phyloP scores from a whole-genome alignment of 1,140 invertebrate species.

The Leptopilina clavipes region DNA sequence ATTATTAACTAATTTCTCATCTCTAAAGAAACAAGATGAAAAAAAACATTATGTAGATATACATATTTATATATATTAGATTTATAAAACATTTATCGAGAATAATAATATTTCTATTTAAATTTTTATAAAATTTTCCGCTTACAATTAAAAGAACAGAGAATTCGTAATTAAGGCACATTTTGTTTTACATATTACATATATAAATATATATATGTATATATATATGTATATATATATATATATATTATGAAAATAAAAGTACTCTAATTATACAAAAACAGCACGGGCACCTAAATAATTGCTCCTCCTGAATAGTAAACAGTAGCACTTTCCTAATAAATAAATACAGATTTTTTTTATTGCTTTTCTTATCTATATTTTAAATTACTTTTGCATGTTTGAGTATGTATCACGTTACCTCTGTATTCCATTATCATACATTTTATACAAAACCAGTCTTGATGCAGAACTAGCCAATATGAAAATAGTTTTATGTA shows the following conservation, averaged over 20 bases:
- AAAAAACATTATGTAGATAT: not conserved
- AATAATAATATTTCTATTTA: not conserved
- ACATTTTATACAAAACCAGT: constrained; percentile 31
- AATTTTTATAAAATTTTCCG: not conserved
- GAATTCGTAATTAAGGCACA: not conserved
- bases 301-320: not conserved
- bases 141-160: not conserved
- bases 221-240: not conserved
- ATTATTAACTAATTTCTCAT: not conserved
- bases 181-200: not conserved
- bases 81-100: constrained; percentile 7
- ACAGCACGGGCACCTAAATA: not conserved
- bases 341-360: constrained; percentile 24
- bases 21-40: not conserved
- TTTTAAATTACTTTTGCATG: constrained; percentile 8
- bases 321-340: constrained; percentile 1
- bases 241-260: not conserved
- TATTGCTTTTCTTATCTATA: constrained; percentile 20
- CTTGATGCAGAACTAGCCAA: constrained; percentile 19
- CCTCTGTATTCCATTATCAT: constrained; percentile 26
- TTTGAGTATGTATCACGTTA: constrained; percentile 23
- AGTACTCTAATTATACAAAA: constrained; percentile 6
- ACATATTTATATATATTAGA: constrained; percentile 4
- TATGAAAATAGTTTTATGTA: not conserved
- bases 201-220: not conserved